Conservation (phyloP, 1,140 invertebrate genomes). For the Trachymyrmex cornetzi region DNA sequence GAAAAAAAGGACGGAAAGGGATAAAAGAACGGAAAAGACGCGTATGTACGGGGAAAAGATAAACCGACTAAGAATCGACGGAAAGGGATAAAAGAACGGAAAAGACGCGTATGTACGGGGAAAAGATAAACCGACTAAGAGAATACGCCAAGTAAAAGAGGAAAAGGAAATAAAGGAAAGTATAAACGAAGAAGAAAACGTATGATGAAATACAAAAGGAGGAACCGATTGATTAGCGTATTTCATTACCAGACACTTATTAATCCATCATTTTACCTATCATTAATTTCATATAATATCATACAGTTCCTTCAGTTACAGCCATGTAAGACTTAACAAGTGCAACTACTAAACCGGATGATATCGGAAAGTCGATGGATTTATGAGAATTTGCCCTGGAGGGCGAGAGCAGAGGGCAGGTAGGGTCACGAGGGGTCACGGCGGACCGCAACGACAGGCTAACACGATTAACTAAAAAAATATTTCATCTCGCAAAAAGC, state of each 20-base stretch:
- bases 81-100: background rate
- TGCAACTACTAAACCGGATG: slow-evolving; percentile 38
- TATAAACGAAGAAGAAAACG: background rate
- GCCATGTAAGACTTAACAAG: slow-evolving; percentile 26
- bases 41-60: slow-evolving; percentile 1
- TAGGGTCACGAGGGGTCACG: slow-evolving; percentile 35
- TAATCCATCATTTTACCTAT: slow-evolving; percentile 7
- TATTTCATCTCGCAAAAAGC: slow-evolving; percentile 61
- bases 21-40: background rate
- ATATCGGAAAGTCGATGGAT: slow-evolving; percentile 57
- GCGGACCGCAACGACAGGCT: slow-evolving; percentile 35
- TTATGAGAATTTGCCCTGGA: slow-evolving; percentile 52
- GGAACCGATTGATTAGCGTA: slow-evolving; percentile 36
- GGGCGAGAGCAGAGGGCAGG: background rate
- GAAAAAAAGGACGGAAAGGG: background rate
- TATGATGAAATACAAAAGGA: slow-evolving; percentile 5
- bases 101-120: background rate
- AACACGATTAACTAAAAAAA: slow-evolving; percentile 68
- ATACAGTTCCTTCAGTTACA: background rate
- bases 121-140: slow-evolving; percentile 22
- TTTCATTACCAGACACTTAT: slow-evolving; percentile 13
- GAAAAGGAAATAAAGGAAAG: background rate
- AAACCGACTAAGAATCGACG: no score
- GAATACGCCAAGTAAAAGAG: background rate
- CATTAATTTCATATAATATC: slow-evolving; percentile 16